Conservation (phyloP, 2,797 vertebrate species). For the Semotilus atromaculatus region DNA sequence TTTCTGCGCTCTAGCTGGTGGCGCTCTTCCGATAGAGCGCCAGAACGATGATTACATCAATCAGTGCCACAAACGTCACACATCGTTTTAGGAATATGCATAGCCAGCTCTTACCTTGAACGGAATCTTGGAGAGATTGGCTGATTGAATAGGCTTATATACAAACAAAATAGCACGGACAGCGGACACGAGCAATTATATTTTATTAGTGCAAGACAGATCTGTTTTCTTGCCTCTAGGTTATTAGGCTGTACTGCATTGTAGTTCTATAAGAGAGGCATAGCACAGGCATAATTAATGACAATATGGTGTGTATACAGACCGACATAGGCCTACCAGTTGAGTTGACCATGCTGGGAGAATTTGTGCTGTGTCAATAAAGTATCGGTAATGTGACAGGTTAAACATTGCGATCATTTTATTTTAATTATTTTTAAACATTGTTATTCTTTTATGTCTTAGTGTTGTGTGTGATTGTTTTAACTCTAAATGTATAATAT, state of each 20-base stretch:
- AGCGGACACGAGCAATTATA: constrained; percentile 55
- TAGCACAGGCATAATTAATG: background rate
- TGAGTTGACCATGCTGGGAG: constrained; percentile 2
- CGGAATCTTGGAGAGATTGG: constrained; percentile 72
- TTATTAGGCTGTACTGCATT: background rate
- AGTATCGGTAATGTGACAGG: background rate
- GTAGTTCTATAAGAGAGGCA: background rate
- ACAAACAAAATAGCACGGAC: constrained; percentile 75
- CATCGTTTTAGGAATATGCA: constrained; percentile 85
- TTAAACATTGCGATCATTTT: background rate
- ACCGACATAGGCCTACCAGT: background rate
- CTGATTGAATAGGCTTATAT: constrained; percentile 83
- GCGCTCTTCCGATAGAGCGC: constrained; percentile 47
- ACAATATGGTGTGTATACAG: background rate
- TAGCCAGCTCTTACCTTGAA: constrained; percentile 75
- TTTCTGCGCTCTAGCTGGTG: constrained; percentile 53
- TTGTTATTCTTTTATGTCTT: background rate
- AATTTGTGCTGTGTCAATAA: background rate
- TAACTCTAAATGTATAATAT: background rate
- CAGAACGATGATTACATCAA: constrained; percentile 78
- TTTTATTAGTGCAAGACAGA: background rate
- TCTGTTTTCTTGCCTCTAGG: background rate
- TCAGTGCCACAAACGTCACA: constrained; percentile 79
- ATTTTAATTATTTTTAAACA: background rate
- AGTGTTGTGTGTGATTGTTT: background rate